Evolutionary conservation across 2,113 vertebrate genomes (phyloP).

Genomic region (Neotoma lepida): DNA sequence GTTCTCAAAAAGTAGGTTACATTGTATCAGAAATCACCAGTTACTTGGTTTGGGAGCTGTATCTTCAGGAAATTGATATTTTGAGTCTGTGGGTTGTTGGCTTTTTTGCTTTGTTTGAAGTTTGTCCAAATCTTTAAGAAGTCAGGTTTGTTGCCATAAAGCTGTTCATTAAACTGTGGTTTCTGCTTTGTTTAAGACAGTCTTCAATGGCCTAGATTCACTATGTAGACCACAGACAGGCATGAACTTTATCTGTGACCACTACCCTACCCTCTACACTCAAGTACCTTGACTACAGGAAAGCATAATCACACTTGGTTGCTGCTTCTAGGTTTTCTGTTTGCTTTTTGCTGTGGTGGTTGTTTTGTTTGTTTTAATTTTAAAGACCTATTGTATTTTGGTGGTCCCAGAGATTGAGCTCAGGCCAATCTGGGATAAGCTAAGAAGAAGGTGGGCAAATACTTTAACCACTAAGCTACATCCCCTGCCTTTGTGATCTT

Average conservation of each 20-base stretch:
- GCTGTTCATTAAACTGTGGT: background rate
- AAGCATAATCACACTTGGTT: background rate
- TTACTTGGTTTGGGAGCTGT: background rate
- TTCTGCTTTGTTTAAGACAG: background rate
- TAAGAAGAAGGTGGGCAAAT: background rate
- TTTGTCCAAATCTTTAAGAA: background rate
- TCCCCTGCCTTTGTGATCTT: background rate
- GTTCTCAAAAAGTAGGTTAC: constrained; percentile 5
- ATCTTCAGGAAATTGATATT: background rate
- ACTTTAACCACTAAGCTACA: background rate
- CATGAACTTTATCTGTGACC: too few species aligned
- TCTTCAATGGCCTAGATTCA: background rate
- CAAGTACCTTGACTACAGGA: too few species aligned
- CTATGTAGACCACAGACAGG: background rate
- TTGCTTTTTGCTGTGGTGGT: background rate
- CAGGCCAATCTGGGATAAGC: background rate
- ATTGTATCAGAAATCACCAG: background rate
- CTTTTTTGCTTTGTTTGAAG: background rate
- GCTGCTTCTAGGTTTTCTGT: background rate
- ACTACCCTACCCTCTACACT: background rate
- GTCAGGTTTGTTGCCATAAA: background rate
- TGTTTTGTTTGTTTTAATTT: background rate
- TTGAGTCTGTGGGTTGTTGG: background rate
- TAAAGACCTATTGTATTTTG: background rate
- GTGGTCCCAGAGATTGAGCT: background rate